Evolutionary conservation across 2,888 invertebrate genomes (phyloP).

Genomic region (Oligia latruncula): DNA sequence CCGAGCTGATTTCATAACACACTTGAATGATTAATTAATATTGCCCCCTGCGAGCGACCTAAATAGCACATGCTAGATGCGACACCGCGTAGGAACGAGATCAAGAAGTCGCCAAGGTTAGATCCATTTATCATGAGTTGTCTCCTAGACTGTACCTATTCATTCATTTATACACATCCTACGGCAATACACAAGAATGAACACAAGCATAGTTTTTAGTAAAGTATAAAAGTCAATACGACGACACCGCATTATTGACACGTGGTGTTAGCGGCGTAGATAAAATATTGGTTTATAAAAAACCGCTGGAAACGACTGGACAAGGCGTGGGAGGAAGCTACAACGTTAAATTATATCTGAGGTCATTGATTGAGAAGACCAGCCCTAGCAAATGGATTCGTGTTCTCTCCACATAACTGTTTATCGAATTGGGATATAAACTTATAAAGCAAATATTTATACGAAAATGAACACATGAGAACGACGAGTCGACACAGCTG

Average conservation of each 20-base stretch:
- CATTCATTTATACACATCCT: constrained; percentile 67
- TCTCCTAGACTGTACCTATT: constrained; percentile 72
- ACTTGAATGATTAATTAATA: constrained; percentile 74
- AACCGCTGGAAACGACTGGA: constrained; percentile 73
- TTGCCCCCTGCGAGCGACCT: constrained; percentile 79
- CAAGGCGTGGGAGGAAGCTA: constrained; percentile 83
- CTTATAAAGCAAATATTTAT: constrained; percentile 62
- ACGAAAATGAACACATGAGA: constrained; percentile 74
- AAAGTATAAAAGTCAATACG: constrained; percentile 66
- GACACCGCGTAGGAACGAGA: constrained; percentile 85
- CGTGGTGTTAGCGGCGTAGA: constrained; percentile 72
- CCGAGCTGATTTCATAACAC: constrained; percentile 62
- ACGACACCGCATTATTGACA: constrained; percentile 69
- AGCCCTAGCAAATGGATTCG: constrained; percentile 64
- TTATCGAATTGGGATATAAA: constrained; percentile 66
- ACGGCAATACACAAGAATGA: constrained; percentile 58
- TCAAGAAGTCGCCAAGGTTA: constrained; percentile 88
- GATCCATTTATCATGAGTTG: constrained; percentile 87
- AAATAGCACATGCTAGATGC: constrained; percentile 81
- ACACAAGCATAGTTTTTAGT: constrained; percentile 58
- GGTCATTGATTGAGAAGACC: constrained; percentile 86
- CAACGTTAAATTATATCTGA: constrained; percentile 83
- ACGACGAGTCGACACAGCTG: constrained; percentile 77
- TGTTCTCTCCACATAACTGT: constrained; percentile 74
- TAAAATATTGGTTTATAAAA: constrained; percentile 79